Percentiles rank a stretch among this genome's conserved stretches.
Evolutionary conservation across 2,113 vertebrate genomes (phyloP).

Genomic region (Hippocampus comes): DNA sequence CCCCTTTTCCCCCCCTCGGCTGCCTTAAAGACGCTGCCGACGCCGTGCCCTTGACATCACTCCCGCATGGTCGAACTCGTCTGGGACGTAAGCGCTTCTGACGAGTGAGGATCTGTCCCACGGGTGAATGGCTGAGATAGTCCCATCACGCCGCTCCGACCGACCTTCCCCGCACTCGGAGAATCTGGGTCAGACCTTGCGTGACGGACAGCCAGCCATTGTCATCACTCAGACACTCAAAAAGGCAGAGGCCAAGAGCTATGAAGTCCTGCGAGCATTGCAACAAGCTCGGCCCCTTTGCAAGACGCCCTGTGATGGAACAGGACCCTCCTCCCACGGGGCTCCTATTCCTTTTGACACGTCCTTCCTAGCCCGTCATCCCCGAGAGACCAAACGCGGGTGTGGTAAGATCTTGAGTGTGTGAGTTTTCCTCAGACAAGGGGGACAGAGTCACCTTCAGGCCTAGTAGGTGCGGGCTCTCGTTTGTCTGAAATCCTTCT

Average conservation of each 20-base stretch:
- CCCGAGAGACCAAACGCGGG: constrained; percentile 11
- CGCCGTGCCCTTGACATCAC: constrained; percentile 18
- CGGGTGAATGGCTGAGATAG: constrained; percentile 32
- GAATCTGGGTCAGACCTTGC: constrained; percentile 68
- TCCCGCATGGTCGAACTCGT: constrained; percentile 6
- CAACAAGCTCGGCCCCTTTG: background rate
- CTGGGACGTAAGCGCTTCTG: constrained; percentile 6
- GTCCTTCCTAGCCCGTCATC: constrained; percentile 27
- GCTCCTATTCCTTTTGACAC: constrained; percentile 34
- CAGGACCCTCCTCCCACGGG: constrained; percentile 34
- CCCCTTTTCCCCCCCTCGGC: background rate
- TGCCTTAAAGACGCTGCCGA: background rate
- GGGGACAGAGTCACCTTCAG: constrained; percentile 15
- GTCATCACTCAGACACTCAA: constrained; percentile 56
- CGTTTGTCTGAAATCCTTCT: constrained; percentile 45
- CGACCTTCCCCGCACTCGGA: constrained; percentile 22
- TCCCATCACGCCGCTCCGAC: constrained; percentile 9
- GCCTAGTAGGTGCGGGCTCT: constrained; percentile 32
- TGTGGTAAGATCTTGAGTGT: constrained; percentile 9
- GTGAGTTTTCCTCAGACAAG: constrained; percentile 14
- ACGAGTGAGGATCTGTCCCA: constrained; percentile 23
- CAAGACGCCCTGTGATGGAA: constrained; percentile 38
- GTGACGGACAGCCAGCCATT: constrained; percentile 65
- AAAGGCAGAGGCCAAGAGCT: constrained; percentile 44
- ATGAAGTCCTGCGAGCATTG: constrained; percentile 33